Evolutionary conservation across 2,113 vertebrate genomes (phyloP).

Genomic region (Myiozetetes cayanensis): DNA sequence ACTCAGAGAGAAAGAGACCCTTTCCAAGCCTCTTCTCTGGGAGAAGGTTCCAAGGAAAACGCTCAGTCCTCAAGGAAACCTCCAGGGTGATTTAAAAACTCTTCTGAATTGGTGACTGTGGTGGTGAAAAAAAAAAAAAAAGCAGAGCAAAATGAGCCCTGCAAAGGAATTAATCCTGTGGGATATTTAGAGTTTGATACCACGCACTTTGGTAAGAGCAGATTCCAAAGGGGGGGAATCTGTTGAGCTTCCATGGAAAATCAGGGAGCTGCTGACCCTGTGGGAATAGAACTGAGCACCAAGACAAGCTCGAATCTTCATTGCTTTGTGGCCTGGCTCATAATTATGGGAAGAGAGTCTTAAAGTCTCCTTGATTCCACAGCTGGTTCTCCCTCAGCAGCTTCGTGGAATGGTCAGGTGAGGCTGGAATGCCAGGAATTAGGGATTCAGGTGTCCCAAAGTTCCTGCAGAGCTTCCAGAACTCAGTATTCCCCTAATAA

Average conservation of each 20-base stretch:
- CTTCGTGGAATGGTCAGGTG: no score
- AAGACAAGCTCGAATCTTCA: background rate
- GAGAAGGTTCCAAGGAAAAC: background rate
- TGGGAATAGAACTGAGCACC: background rate
- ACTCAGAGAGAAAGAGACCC: background rate
- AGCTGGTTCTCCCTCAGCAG: background rate
- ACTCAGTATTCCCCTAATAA: background rate
- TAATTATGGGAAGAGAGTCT: background rate
- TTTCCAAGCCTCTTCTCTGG: background rate
- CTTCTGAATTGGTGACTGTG: background rate
- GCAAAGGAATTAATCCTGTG: background rate
- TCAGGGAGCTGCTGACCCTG: background rate
- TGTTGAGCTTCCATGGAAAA: background rate
- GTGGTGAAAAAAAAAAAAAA: background rate
- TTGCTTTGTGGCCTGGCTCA: background rate
- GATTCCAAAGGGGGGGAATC: background rate
- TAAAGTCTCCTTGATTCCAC: background rate
- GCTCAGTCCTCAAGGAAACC: background rate
- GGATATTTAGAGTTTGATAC: background rate
- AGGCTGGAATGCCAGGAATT: fast-evolving
- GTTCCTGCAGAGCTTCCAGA: background rate
- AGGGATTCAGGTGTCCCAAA: background rate
- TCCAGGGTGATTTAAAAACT: background rate
- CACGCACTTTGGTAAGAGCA: background rate
- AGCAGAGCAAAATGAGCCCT: background rate